These are phyloP conservation scores for Pediacus dermestoides DNA, from an alignment of 2,888 invertebrate genomes.

Conservation along the genomic window DNA sequence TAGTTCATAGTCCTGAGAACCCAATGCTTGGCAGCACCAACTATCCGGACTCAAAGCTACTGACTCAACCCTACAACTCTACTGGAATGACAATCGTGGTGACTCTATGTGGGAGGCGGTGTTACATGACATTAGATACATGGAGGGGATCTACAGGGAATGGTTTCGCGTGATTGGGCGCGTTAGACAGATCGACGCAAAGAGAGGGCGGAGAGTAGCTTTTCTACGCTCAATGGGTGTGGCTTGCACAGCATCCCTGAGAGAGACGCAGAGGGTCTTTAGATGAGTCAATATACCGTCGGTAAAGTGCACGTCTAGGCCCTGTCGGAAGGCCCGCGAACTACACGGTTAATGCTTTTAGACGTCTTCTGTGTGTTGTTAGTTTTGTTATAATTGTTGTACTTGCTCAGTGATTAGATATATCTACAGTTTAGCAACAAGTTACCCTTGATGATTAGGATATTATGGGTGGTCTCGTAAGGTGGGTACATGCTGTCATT, in stretches of 20 bases:
- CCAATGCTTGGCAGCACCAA: too few relatives aligned
- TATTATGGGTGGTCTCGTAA: too few relatives aligned
- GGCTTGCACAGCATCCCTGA: conserved; percentile 46
- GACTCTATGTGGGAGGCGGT: conserved; percentile 23
- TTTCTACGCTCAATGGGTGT: conserved; percentile 27
- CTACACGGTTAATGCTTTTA: conserved; percentile 12
- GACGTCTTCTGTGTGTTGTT: conserved; percentile 13
- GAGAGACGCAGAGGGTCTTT: conserved; percentile 37
- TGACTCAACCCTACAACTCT: too few relatives aligned
- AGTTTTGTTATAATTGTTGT: conserved; percentile 13
- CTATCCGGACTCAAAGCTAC: too few relatives aligned
- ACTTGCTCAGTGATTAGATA: conserved; percentile 5
- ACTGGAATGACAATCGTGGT: too few relatives aligned
- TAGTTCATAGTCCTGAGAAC: too few relatives aligned
- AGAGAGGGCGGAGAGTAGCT: conserved; percentile 32
- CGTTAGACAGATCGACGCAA: conserved; percentile 16
- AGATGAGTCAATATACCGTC: conserved; percentile 43
- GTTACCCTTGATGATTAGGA: too few relatives aligned
- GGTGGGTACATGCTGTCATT: too few relatives aligned
- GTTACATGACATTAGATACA: conserved; percentile 8
- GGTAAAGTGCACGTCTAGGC: conserved; percentile 34
- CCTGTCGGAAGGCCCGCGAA: conserved; percentile 18
- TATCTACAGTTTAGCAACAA: too few relatives aligned
- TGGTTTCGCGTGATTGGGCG: conserved; percentile 25
- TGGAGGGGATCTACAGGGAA: conserved; percentile 14